phyloP scores from a whole-genome alignment of 2,888 invertebrate species.

The Dolichopus griseipennis region DNA sequence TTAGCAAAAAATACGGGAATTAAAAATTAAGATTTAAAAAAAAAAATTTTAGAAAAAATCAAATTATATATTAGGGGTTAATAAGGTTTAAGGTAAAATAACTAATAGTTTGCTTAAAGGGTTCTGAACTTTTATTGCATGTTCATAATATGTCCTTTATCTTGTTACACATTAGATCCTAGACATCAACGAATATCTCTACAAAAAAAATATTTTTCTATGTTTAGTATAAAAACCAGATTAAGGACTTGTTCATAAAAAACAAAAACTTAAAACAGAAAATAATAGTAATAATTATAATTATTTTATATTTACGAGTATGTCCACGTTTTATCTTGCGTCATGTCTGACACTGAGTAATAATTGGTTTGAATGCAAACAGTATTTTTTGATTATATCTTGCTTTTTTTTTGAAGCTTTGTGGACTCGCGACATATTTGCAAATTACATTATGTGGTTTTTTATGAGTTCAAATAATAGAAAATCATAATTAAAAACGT shows the following conservation, averaged over 20 bases:
- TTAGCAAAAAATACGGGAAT: too few relatives aligned
- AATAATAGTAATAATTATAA: background rate
- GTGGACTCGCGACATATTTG: background rate
- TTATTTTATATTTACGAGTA: background rate
- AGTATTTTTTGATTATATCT: background rate
- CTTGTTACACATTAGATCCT: background rate
- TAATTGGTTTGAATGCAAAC: background rate
- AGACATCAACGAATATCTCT: background rate
- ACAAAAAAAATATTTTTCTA: background rate
- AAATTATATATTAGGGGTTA: background rate
- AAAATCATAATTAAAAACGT: background rate
- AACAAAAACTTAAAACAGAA: background rate
- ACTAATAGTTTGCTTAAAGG: background rate
- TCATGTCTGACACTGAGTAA: constrained; percentile 6
- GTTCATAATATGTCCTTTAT: background rate
- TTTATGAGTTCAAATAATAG: background rate
- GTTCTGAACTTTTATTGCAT: background rate
- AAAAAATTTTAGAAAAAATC: background rate
- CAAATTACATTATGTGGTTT: background rate
- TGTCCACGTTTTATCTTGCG: background rate
- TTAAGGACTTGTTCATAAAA: background rate
- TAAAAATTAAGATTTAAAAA: background rate
- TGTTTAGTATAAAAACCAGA: background rate
- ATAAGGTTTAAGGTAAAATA: background rate
- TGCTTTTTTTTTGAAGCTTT: background rate